These are phyloP conservation scores for Drosophila flavopinicola DNA, from an alignment of 2,888 invertebrate species.

Conservation along the genomic window DNA sequence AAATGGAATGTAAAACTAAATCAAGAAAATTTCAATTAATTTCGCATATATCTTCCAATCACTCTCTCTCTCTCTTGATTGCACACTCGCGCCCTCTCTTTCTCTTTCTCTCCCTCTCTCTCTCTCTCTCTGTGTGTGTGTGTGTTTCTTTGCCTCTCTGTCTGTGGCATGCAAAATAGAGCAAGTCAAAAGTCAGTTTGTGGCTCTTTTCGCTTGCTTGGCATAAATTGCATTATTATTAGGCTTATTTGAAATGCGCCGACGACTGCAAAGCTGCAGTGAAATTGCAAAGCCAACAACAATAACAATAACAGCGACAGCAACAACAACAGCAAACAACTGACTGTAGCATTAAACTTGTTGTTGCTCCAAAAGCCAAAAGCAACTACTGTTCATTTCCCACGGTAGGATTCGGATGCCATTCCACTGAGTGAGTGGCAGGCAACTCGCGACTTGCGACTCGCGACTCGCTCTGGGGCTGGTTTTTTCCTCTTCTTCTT, in stretches of 20 bases:
- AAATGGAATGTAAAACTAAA: background rate
- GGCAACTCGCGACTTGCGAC: conserved; percentile 50
- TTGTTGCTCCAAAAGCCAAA: conserved; percentile 70
- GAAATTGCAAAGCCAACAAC: conserved; percentile 69
- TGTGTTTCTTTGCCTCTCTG: background rate
- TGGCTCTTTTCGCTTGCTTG: conserved; percentile 65
- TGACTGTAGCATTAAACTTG: conserved; percentile 64
- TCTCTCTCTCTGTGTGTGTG: background rate
- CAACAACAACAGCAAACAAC: conserved; percentile 37
- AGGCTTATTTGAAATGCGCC: conserved; percentile 77
- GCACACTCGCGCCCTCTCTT: no score
- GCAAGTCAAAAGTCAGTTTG: conserved; percentile 63
- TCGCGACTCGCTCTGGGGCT: conserved; percentile 36
- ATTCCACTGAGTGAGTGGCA: conserved; percentile 75
- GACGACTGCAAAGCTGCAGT: conserved; percentile 70
- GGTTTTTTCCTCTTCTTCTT: conserved; percentile 8
- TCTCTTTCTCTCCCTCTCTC: background rate
- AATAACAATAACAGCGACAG: conserved; percentile 42
- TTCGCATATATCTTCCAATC: conserved; percentile 1
- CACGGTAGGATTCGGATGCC: conserved; percentile 82
- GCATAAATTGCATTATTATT: conserved; percentile 79
- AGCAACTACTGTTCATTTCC: conserved; percentile 84
- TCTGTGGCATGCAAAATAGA: conserved; percentile 45
- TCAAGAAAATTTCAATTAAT: conserved; percentile 23
- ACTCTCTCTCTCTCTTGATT: background rate